Evolutionary conservation across 2,888 invertebrate genomes (phyloP).

Genomic region (Leptopilina myrica): DNA sequence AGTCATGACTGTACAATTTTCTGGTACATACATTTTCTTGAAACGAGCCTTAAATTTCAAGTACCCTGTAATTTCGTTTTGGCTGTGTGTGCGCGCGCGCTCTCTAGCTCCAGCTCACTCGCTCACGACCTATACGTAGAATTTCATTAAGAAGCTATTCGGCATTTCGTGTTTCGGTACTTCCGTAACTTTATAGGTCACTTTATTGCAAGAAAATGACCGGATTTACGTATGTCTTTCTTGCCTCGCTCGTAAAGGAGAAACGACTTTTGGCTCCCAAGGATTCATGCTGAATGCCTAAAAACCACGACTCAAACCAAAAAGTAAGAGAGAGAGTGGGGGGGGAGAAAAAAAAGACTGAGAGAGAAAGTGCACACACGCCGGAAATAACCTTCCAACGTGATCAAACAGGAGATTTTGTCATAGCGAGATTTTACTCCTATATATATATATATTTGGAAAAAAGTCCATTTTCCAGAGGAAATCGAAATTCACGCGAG

Average conservation of each 20-base stretch:
- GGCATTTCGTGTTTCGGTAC: constrained; percentile 50
- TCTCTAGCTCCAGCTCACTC: too few relatives aligned
- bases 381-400: constrained; percentile 31
- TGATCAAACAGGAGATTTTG: constrained; percentile 34
- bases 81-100: constrained; percentile 30
- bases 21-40: constrained; percentile 4
- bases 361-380: neutral
- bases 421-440: constrained; percentile 17
- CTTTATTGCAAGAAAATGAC: constrained; percentile 36
- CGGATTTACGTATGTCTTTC: constrained; percentile 37
- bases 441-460: neutral
- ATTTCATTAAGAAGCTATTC: constrained; percentile 58
- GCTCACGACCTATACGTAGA: constrained; percentile 40
- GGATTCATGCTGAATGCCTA: constrained; percentile 28
- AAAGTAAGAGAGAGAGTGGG: neutral
- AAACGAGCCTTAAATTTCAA: constrained; percentile 29
- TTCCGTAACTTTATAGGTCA: constrained; percentile 46
- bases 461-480: constrained; percentile 27
- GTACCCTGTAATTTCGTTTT: constrained; percentile 19
- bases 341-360: too few relatives aligned
- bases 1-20: constrained; percentile 6
- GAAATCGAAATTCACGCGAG: constrained; percentile 10
- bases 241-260: constrained; percentile 26
- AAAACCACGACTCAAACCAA: constrained; percentile 22
- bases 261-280: constrained; percentile 1